phyloP scores from a whole-genome alignment of 35 echinoderm and acorn worm species.

The Apostichopus parvimensis region DNA sequence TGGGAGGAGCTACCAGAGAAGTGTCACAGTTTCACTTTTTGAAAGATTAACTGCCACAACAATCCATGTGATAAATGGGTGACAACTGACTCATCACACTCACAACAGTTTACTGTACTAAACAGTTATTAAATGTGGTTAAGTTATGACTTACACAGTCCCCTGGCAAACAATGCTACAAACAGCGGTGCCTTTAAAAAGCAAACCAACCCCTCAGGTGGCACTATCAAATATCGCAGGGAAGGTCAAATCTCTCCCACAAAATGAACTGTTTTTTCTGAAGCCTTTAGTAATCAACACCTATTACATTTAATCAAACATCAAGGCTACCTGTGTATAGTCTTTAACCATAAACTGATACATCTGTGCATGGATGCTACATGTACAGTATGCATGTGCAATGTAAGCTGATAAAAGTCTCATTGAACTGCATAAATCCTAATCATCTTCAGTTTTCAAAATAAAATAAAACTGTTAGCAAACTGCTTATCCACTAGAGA shows the following conservation, averaged over 20 bases:
- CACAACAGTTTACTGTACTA: not conserved
- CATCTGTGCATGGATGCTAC: too few relatives aligned
- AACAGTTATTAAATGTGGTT: not conserved
- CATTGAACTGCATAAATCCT: too few relatives aligned
- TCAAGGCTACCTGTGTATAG: not conserved
- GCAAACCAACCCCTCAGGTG: constrained; percentile 9
- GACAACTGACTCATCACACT: constrained; percentile 6
- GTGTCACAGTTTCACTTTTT: too few relatives aligned
- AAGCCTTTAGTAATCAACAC: not conserved
- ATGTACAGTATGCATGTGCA: too few relatives aligned
- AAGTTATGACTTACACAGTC: not conserved
- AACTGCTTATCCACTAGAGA: too few relatives aligned
- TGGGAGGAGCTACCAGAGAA: too few relatives aligned
- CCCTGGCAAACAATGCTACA: not conserved
- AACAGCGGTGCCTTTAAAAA: not conserved
- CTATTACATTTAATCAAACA: not conserved
- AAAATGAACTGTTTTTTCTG: not conserved
- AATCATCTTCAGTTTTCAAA: too few relatives aligned
- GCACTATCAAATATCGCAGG: not conserved
- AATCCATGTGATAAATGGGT: not conserved
- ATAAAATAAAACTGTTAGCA: too few relatives aligned
- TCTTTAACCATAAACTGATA: too few relatives aligned
- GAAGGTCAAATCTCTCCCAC: not conserved
- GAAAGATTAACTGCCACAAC: too few relatives aligned
- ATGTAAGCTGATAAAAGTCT: too few relatives aligned